A percentile compares a stretch with the other conserved stretches of the same genome.
Evolutionary conservation across 2,113 vertebrate genomes (phyloP).

Genomic region (Notothenia rossii): DNA sequence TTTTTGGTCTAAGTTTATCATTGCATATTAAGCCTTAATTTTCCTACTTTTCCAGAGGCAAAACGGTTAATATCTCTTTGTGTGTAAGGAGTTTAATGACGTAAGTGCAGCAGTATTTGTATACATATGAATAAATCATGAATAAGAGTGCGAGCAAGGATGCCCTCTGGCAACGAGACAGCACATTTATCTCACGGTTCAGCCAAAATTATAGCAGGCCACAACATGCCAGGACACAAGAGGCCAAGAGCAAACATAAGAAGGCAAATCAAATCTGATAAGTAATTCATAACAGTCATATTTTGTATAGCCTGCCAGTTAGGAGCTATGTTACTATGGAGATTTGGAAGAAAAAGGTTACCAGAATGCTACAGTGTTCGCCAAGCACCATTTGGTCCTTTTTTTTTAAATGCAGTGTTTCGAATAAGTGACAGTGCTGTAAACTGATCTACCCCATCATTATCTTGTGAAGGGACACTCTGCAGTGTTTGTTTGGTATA

Average conservation of each 20-base stretch:
- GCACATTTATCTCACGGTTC: constrained; percentile 37
- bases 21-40: constrained; percentile 7
- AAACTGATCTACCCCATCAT: constrained; percentile 20
- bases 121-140: constrained; percentile 34
- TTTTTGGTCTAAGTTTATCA: constrained; percentile 19
- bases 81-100: constrained; percentile 38
- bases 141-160: constrained; percentile 28
- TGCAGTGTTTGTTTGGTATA: constrained; percentile 45
- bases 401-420: constrained; percentile 37
- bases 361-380: constrained; percentile 61
- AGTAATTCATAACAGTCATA: constrained; percentile 64
- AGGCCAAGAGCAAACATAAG: constrained; percentile 2
- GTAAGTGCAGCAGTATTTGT: constrained; percentile 38
- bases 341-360: constrained; percentile 67
- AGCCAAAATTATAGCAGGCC: constrained; percentile 30
- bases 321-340: constrained; percentile 77
- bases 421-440: constrained; percentile 21
- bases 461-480: constrained; percentile 41
- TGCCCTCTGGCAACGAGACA: constrained; percentile 43
- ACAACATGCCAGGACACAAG: constrained; percentile 33
- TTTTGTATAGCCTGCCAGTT: constrained; percentile 49
- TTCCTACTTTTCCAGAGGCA: constrained; percentile 20
- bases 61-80: constrained; percentile 33
- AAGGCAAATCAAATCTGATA: constrained; percentile 30
- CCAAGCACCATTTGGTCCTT: constrained; percentile 45